phyloP scores from a whole-genome alignment of 2,888 invertebrate species.

The Sesamia inferens region DNA sequence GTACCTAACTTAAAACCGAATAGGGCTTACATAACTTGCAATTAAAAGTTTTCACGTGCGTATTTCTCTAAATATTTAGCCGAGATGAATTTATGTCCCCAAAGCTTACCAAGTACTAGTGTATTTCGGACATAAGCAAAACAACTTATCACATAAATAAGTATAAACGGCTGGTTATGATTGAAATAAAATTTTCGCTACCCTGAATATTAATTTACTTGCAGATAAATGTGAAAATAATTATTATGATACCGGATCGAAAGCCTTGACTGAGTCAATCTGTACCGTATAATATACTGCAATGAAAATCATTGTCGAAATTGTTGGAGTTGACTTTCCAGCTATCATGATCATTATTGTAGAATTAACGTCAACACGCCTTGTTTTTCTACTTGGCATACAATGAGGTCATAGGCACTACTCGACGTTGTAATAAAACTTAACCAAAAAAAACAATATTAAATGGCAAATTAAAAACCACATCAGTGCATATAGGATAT shows the following conservation, averaged over 20 bases:
- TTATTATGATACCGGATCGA: constrained; percentile 56
- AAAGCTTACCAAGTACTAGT: constrained; percentile 3
- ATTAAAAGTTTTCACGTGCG: not conserved
- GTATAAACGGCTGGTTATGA: constrained; percentile 18
- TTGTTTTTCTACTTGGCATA: constrained; percentile 48
- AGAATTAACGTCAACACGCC: constrained; percentile 52
- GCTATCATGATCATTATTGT: constrained; percentile 53
- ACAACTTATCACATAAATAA: constrained; percentile 9
- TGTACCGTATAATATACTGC: constrained; percentile 52
- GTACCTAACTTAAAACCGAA: not conserved
- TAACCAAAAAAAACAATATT: constrained; percentile 31
- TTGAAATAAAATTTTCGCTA: constrained; percentile 38
- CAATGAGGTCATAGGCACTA: constrained; percentile 46
- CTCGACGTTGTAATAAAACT: constrained; percentile 44
- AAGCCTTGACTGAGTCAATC: constrained; percentile 55
- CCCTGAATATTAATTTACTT: constrained; percentile 41
- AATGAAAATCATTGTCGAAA: constrained; percentile 58
- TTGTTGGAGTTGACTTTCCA: constrained; percentile 25
- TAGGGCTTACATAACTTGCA: not conserved
- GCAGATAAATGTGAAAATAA: constrained; percentile 62
- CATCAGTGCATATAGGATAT: not conserved
- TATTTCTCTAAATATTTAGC: not conserved
- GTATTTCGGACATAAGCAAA: constrained; percentile 14
- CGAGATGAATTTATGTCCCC: not conserved
- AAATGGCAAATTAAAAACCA: constrained; percentile 28